Base-by-base conservation (phyloP, 2,113 vertebrate genomes). In the Grammomys surdaster region DNA sequence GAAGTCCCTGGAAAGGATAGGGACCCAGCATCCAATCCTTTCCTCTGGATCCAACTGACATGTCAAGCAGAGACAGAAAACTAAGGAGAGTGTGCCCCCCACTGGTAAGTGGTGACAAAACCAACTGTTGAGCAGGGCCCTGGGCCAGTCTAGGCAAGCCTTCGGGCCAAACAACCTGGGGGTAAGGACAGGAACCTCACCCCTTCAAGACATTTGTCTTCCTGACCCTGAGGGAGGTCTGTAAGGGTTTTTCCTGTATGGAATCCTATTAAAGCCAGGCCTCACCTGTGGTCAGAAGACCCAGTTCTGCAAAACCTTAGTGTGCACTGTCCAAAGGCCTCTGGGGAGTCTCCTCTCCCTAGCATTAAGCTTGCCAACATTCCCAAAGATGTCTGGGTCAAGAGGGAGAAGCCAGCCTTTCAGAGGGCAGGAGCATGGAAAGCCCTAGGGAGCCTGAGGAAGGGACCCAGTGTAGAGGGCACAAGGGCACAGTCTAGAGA, bases 31-130 rank as follows among this genome's bases (percentile, higher is more conserved):
- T 22, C 54, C 46, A 67, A 63, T 31, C 77, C n/a, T 69, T 78
- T 60, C 70, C 91, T 73, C 81, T 36, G n/a, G 75, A 84, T 63
- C 76, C 88, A 56, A 89, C 24, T 33, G 73, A 86, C 63, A 54
- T 58, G 1, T 0, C 5, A 46, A 63, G 76, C 1, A 3, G 60
- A 84, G 56, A 90, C 7, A 67, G 92, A 98, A 98, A 97, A 96
- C 95, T 98, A 24, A 78, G 96, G 90, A 96, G 72, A 97, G 95
- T 97, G 87, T 87, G 97, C 97, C 97, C 97, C 97, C 97, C 63
- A 96, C 97, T 98, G 97, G 97, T n/a, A 95, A 97, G 54, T 12
- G 9, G 31, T 24, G 46, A 97, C 95, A 94, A 72, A 70, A 93
- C 91, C 43, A 1, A 48, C 69, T 77, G 48, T n/a, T 31, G n/a